Evolutionary conservation across 30 jellyfish, hydroid and myxozoan species (phyloP).

Genomic region (Clytia hemisphaerica): DNA sequence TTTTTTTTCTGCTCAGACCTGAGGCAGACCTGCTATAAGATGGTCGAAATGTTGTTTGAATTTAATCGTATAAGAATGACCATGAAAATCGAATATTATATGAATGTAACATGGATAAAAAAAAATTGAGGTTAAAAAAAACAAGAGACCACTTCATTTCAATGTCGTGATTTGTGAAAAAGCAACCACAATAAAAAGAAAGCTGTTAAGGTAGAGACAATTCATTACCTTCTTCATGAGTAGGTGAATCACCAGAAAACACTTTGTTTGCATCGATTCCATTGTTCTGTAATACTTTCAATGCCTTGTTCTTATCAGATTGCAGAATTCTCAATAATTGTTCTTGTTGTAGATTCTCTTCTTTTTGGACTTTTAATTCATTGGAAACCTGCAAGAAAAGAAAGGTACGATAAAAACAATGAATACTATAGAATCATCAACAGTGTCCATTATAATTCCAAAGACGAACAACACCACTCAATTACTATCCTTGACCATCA

Average conservation of each 20-base stretch:
- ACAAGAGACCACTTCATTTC: too few relatives aligned
- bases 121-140: too few relatives aligned
- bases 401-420: not conserved
- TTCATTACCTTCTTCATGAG: too few relatives aligned
- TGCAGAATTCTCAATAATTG: conserved; percentile 35
- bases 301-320: conserved; percentile 52
- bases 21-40: too few relatives aligned
- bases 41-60: too few relatives aligned
- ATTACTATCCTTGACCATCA: not conserved
- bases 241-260: not conserved
- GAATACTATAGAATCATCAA: not conserved
- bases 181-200: too few relatives aligned
- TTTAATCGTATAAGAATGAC: too few relatives aligned
- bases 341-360: conserved; percentile 48
- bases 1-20: too few relatives aligned
- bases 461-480: not conserved
- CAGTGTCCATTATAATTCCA: not conserved
- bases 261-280: conserved; percentile 19
- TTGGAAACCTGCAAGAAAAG: not conserved
- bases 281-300: conserved; percentile 29
- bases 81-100: too few relatives aligned
- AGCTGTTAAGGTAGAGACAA: too few relatives aligned
- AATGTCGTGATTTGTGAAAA: too few relatives aligned
- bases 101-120: too few relatives aligned
- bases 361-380: not conserved